phyloP scores from a whole-genome alignment of 2,888 invertebrate species.

The Metacarcinus magister region DNA sequence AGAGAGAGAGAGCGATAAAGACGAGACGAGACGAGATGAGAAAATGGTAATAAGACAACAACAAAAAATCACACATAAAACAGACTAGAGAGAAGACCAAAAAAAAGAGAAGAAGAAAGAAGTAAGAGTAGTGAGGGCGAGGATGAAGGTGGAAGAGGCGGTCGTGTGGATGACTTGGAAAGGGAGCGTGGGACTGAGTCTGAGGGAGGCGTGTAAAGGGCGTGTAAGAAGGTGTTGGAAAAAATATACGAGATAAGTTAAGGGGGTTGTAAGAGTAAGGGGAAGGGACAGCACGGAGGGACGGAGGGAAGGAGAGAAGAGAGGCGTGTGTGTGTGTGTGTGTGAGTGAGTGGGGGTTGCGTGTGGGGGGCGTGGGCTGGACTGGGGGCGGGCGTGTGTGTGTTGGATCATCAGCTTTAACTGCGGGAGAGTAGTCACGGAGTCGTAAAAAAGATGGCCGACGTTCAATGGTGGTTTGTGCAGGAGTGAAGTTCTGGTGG shows the following conservation, averaged over 20 bases:
- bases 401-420: slow-evolving; percentile 65
- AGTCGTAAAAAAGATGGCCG: slow-evolving; percentile 69
- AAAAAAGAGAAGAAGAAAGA: background rate
- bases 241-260: background rate
- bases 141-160: background rate
- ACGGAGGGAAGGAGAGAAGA: background rate
- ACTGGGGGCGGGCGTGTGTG: slow-evolving; percentile 53
- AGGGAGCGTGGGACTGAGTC: background rate
- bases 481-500: background rate
- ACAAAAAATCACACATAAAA: background rate
- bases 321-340: slow-evolving; percentile 41
- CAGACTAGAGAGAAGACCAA: background rate
- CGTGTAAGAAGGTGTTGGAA: background rate
- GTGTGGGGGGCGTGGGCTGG: slow-evolving; percentile 31
- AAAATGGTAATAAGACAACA: background rate
- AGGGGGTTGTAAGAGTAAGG: background rate
- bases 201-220: background rate
- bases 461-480: slow-evolving; percentile 63
- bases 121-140: background rate
- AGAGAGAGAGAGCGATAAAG: background rate
- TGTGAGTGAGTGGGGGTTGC: background rate
- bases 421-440: slow-evolving; percentile 68
- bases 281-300: background rate
- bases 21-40: background rate
- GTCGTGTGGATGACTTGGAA: background rate